Evolutionary conservation across 1,140 invertebrate genomes (phyloP).

Genomic region (Pseudomyrmex cubaensis): DNA sequence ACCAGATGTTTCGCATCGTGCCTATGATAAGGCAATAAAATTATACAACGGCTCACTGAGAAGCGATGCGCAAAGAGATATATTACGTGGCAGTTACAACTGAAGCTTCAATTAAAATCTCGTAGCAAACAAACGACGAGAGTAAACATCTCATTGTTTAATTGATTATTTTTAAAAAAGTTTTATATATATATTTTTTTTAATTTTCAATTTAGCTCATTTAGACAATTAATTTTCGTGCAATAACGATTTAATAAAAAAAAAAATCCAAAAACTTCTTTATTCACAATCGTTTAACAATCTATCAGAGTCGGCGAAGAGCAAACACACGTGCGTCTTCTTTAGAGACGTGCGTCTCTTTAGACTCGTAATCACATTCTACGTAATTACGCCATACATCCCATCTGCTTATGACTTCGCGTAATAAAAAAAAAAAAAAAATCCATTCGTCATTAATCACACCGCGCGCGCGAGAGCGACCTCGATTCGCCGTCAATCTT

Average conservation of each 20-base stretch:
- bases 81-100: not conserved
- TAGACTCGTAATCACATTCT: not conserved
- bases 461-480: constrained; percentile 16
- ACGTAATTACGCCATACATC: constrained; percentile 10
- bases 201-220: too few relatives aligned
- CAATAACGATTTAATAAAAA: too few relatives aligned
- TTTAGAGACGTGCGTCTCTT: too few relatives aligned
- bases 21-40: constrained; percentile 18
- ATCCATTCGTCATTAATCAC: constrained; percentile 36
- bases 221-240: too few relatives aligned
- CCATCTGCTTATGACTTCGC: not conserved
- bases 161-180: too few relatives aligned
- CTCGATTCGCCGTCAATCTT: constrained; percentile 25
- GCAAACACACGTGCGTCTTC: not conserved
- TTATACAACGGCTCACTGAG: constrained; percentile 10
- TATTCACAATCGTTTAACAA: too few relatives aligned
- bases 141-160: too few relatives aligned
- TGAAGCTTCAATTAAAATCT: too few relatives aligned
- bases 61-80: not conserved
- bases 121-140: too few relatives aligned
- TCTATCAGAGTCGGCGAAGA: not conserved
- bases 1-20: constrained; percentile 46
- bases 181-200: too few relatives aligned
- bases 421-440: not conserved
- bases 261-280: too few relatives aligned